Percentiles rank a stretch among this genome's conserved stretches.
phyloP scores from a whole-genome alignment of 2,888 invertebrate genomes.

The Limulus polyphemus region DNA sequence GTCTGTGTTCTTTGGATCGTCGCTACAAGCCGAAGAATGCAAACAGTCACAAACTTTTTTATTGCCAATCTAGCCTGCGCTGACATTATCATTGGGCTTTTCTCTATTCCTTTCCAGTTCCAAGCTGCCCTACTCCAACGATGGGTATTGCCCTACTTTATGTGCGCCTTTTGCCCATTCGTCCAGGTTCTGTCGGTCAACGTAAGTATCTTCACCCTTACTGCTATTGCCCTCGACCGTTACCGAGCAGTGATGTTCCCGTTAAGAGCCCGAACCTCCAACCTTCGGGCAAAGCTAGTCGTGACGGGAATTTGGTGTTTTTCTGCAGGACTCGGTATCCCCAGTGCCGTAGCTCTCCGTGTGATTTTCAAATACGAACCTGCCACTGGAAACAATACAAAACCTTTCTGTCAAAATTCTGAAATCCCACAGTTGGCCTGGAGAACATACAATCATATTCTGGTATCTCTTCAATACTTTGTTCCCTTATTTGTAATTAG shows the following conservation, averaged over 20 bases:
- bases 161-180: conserved; percentile 80
- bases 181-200: conserved; percentile 71
- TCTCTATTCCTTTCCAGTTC: conserved; percentile 76
- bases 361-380: conserved; percentile 42
- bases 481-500: conserved; percentile 68
- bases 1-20: conserved; percentile 74
- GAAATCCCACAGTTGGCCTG: conserved; percentile 28
- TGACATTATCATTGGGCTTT: conserved; percentile 71
- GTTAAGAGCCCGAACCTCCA: conserved; percentile 55
- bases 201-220: conserved; percentile 75
- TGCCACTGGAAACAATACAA: conserved; percentile 2
- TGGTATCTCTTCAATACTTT: conserved; percentile 49
- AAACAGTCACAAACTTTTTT: conserved; percentile 68
- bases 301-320: conserved; percentile 62
- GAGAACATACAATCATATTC: conserved; percentile 33
- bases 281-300: conserved; percentile 56
- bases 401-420: conserved; percentile 35
- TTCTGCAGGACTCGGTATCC: conserved; percentile 45
- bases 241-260: conserved; percentile 45
- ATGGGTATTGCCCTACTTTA: conserved; percentile 70
- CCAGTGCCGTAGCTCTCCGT: conserved; percentile 52
- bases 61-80: conserved; percentile 73
- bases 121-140: conserved; percentile 74
- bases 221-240: conserved; percentile 72
- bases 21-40: conserved; percentile 58